Percentiles rank a stretch among this genome's conserved stretches.
Conservation (phyloP, 2,797 vertebrate species). For the Aeoliscus strigatus region DNA sequence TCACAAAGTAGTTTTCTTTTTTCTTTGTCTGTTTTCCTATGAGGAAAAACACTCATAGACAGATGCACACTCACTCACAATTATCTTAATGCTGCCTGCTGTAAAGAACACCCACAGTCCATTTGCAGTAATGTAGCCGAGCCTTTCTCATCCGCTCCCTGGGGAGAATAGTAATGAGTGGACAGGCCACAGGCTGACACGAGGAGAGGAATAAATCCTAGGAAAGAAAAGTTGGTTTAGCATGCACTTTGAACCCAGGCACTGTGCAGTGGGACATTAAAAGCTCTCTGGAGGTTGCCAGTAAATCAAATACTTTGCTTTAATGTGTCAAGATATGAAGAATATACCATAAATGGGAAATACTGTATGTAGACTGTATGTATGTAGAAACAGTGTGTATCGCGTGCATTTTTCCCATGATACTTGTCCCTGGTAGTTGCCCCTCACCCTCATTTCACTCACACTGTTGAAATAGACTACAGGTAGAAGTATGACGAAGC, state of each 20-base stretch:
- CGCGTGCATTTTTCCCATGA: slow-evolving; percentile 1
- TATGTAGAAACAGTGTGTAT: slow-evolving; percentile 1
- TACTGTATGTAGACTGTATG: background rate
- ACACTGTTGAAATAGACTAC: slow-evolving; percentile 13
- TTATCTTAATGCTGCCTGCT: slow-evolving; percentile 76
- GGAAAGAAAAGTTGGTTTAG: slow-evolving; percentile 17
- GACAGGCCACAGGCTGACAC: slow-evolving; percentile 45
- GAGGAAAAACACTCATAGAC: slow-evolving; percentile 16
- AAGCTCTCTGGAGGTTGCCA: slow-evolving; percentile 14
- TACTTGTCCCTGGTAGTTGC: slow-evolving; percentile 11
- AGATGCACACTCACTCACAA: slow-evolving; percentile 48
- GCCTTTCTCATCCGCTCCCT: slow-evolving; percentile 50
- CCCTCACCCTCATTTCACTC: slow-evolving; percentile 4
- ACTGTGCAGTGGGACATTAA: background rate
- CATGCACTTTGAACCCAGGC: slow-evolving; percentile 38
- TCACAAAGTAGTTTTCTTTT: slow-evolving; percentile 22
- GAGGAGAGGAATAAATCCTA: slow-evolving; percentile 56
- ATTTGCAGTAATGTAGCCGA: slow-evolving; percentile 72
- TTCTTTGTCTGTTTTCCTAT: slow-evolving; percentile 38
- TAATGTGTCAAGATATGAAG: background rate
- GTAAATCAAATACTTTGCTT: slow-evolving; percentile 13
- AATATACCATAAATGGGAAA: no score
- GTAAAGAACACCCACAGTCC: slow-evolving; percentile 73
- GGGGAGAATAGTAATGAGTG: slow-evolving; percentile 73
- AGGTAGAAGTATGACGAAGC: slow-evolving; percentile 23